Conservation (phyloP, 2,888 invertebrate genomes). For the Cynaeus angustus region DNA sequence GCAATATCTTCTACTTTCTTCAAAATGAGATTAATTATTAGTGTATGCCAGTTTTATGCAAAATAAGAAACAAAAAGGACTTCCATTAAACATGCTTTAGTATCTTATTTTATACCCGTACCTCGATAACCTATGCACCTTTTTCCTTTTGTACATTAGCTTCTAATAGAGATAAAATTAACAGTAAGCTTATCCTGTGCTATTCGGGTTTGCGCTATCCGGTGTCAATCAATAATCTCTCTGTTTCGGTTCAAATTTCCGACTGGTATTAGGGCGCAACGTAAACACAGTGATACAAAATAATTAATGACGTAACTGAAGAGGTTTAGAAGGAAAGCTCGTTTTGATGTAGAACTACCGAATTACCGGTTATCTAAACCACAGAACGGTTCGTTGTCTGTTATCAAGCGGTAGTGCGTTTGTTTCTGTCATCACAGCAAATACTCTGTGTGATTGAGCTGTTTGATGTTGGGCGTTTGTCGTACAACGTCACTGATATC, state of each 20-base stretch:
- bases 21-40: not conserved
- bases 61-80: not conserved
- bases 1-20: not conserved
- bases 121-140: not conserved
- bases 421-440: constrained; percentile 38
- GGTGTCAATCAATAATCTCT: constrained; percentile 22
- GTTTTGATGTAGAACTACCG: not conserved
- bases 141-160: not conserved
- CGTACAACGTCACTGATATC: constrained; percentile 38
- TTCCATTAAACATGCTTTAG: not conserved
- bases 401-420: constrained; percentile 20
- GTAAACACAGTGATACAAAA: constrained; percentile 20
- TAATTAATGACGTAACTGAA: constrained; percentile 4
- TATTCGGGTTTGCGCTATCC: constrained; percentile 19
- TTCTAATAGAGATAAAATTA: constrained; percentile 16
- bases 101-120: not conserved
- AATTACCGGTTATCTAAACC: constrained; percentile 31
- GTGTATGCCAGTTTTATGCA: not conserved
- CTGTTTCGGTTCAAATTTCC: constrained; percentile 21
- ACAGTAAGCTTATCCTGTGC: constrained; percentile 7
- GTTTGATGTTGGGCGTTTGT: constrained; percentile 45
- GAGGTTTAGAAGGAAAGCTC: not conserved
- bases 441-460: constrained; percentile 39
- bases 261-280: constrained; percentile 8
- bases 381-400: constrained; percentile 13